Conservation (phyloP, 2,797 vertebrate species). For the Siniperca obscura region DNA sequence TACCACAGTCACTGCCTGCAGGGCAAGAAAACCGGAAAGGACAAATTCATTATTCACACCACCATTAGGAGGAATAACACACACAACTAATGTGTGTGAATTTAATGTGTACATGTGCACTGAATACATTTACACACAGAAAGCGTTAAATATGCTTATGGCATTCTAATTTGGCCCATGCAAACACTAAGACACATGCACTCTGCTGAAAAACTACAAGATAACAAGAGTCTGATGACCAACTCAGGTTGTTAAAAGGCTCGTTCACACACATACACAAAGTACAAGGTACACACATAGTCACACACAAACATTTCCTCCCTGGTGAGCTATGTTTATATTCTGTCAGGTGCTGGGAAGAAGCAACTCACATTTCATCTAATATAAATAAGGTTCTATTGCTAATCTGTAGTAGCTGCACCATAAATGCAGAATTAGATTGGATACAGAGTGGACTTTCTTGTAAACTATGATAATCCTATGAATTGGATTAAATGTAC, state of each 20-base stretch:
- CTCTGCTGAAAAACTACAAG: constrained; percentile 28
- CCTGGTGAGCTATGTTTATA: constrained; percentile 51
- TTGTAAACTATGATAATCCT: constrained; percentile 50
- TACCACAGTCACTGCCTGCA: constrained; percentile 53
- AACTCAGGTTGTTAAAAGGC: constrained; percentile 40
- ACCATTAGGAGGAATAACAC: constrained; percentile 40
- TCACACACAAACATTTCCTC: constrained; percentile 32
- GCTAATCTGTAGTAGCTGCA: constrained; percentile 45
- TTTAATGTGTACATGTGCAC: constrained; percentile 22
- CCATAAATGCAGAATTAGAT: constrained; percentile 39
- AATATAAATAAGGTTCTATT: constrained; percentile 59
- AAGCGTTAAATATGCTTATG: constrained; percentile 24
- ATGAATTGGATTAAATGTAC: constrained; percentile 37
- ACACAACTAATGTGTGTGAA: constrained; percentile 13
- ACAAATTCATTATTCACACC: constrained; percentile 66
- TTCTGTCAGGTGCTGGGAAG: constrained; percentile 49
- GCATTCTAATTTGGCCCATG: constrained; percentile 31
- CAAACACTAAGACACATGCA: constrained; percentile 27
- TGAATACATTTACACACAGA: constrained; percentile 30
- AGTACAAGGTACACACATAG: not conserved
- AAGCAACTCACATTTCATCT: constrained; percentile 46
- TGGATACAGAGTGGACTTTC: constrained; percentile 44
- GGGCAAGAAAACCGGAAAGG: constrained; percentile 54
- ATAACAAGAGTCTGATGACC: constrained; percentile 57
- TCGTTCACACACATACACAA: not conserved